Base-by-base conservation (phyloP, 2,797 vertebrate species). In the Eospalax fontanierii region DNA sequence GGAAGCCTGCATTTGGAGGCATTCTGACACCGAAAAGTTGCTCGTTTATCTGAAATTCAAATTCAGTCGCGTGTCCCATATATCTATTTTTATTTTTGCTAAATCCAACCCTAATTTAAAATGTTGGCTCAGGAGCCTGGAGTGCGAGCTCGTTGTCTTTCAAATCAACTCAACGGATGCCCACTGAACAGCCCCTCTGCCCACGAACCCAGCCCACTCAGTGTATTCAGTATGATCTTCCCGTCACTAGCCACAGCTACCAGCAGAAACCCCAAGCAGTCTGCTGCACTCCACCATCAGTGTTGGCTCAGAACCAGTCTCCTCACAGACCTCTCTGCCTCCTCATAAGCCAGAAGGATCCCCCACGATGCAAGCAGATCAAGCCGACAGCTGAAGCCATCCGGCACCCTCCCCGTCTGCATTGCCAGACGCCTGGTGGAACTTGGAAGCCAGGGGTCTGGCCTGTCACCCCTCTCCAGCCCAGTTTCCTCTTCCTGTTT, bases 1-100 rank as follows among this genome's bases (percentile, higher is more conserved):
- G 70, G 66, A 70, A 63, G 26, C 43, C 28, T 9, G 14, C 0
- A 74, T 74, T 85, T 30, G 83, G 65, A 75, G 57, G 80, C 12
- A 38, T 0, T 12, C 19, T 78, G 30, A 74, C 10, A n/a, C 35
- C 19, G 50, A 94, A 61, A 90, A 57, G 59, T 82, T 15, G 76
- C 59, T 83, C 6, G 7, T 74, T 63, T 83, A 79, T 79, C 66
- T 90, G 73, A 79, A 96, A 88, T 54, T 87, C 85, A 93, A 40
- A 76, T 73, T 50, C n/a, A 66, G n/a, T 68, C 54, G 35, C 4
- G 19, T 7, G 35, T 70, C 70, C 80, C 71, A 19, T 40, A 65
- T 78, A 30, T 61, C 68, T 57, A 28, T 78, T 87, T 93, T 84
- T 73, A 40, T 59, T 63, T 78, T 68, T 73, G 74, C 76, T 83